Percentiles rank a stretch among this genome's conserved stretches.
Conservation (phyloP, 1,140 invertebrate genomes). For the Hermetia illucens region DNA sequence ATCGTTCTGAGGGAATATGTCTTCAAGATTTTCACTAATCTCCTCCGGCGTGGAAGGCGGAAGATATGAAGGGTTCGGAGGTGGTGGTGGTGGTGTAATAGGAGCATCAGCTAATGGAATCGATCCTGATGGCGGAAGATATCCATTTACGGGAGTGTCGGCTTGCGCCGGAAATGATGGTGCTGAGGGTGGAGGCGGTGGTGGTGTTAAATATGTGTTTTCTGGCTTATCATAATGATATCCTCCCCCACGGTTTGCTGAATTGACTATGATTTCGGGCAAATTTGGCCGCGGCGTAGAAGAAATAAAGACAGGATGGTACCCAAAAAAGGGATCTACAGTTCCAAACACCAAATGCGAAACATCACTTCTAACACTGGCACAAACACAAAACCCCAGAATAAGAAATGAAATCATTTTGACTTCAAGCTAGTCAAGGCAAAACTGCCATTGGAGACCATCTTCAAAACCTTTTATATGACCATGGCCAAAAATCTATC, state of each 20-base stretch:
- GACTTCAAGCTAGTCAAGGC: too few relatives aligned
- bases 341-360: not conserved
- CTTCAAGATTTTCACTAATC: too few relatives aligned
- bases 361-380: not conserved
- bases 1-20: not conserved
- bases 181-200: not conserved
- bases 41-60: not conserved
- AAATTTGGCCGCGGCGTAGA: not conserved
- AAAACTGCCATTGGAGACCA: too few relatives aligned
- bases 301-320: not conserved
- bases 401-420: too few relatives aligned
- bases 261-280: conserved; percentile 1
- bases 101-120: not conserved
- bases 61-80: not conserved
- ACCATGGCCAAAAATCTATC: too few relatives aligned
- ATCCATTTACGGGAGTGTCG: not conserved
- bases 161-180: not conserved
- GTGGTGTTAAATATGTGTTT: not conserved
- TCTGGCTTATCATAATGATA: not conserved
- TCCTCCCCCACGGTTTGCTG: not conserved
- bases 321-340: not conserved
- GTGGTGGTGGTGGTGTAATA: not conserved
- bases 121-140: not conserved
- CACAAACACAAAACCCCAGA: too few relatives aligned
- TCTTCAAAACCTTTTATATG: too few relatives aligned